Base-by-base conservation (phyloP, 2,888 invertebrate species). In the Sarcophaga caerulescens region DNA sequence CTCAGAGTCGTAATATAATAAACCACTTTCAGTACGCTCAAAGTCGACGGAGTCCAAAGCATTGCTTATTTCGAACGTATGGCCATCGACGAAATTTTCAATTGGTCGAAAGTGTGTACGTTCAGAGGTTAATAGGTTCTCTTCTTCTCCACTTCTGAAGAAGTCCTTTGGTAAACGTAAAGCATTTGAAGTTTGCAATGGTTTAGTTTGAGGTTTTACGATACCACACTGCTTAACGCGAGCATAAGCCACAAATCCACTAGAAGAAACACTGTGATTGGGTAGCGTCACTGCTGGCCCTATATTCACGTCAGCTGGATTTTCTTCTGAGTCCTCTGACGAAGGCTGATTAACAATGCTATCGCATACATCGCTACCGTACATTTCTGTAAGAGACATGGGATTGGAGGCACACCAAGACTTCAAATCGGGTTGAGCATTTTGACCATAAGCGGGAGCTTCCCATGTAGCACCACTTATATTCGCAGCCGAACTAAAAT, bases 41-140 rank as follows among this genome's bases (percentile, higher is more conserved):
- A 95, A 96, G 84, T 95, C 94, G 45, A 96, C 94, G 47, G 93
- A 90, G 90, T 96, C 96, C 89, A 96, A 93, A 89, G 94, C 94
- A 89, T 94, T 94, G 89, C 94, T 93, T 89, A 96, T 95, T 88
- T 95, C 94, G 93, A 97, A 97, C 19, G 96, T 95, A 89, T 96
- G 95, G 73, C 97, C 97, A 93, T 97, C 96, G 47, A 94, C 95
- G 92, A 94, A 94, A 82, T 90, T 90, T 89, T 95, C 95, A 89
- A 97, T 97, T 19, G 97, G 97, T 88, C 96, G 95, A 94, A 98
- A 97, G 93, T 98, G 97, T 83, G 97, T 97, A 88, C 95, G 95
- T 87, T 95, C 94, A 10, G 97, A 96, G 21, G 96, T 96, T 86
- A 97, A 94, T 88, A 97, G 93, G 93, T 97, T 96, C 91, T 97